Evolutionary conservation across 2,888 invertebrate genomes (phyloP), one percentile per base, ranked within the genome.

Genomic region (Clostera curtula): DNA sequence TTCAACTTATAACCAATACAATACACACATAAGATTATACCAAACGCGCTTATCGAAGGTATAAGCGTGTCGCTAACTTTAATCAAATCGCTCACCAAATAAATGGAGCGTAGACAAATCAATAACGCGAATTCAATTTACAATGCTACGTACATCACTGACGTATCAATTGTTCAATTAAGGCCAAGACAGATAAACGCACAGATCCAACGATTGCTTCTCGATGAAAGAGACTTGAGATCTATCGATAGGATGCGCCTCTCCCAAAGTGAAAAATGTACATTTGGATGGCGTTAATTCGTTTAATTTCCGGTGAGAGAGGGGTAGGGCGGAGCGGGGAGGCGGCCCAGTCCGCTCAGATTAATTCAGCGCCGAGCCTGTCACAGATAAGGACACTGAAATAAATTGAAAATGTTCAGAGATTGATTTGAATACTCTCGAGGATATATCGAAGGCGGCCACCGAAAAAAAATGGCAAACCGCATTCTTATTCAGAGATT

Each of bases 281-380:
- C 83, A 77, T 83, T 83, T 79, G 80, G 83, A 83, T 76, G 76
- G 82, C 80, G 82, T 83, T 84, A 84, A 85, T 85, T 84, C 84
- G 82, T 82, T 85, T 85, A 85, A 85, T 85, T 85, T 85, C 84
- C 85, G 84, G 82, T 73, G 74, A 70, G 77, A 66, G 66, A 61
- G 57, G 42, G 44, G 40, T 53, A 52, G 43, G 58, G 55, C 28
- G 45, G 33, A 52, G 34, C 53, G 47, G 44, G 53, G 34, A 44
- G 44, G 57, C 50, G 48, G 59, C 48, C 43, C 59, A 59, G 74
- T 69, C 68, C 71, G 74, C 62, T 69, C 79, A 82, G 83, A 83
- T 83, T 83, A 83, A 83, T 83, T 82, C 83, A 76, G 69, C 70
- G 66, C 75, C 69, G 70, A 75, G 67, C 64, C 79, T 70, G 75